A percentile compares a stretch with the other conserved stretches of the same genome.
These are phyloP conservation scores for Acanthopagrus latus DNA, from an alignment of 2,797 vertebrate species.

Conservation along the genomic window DNA sequence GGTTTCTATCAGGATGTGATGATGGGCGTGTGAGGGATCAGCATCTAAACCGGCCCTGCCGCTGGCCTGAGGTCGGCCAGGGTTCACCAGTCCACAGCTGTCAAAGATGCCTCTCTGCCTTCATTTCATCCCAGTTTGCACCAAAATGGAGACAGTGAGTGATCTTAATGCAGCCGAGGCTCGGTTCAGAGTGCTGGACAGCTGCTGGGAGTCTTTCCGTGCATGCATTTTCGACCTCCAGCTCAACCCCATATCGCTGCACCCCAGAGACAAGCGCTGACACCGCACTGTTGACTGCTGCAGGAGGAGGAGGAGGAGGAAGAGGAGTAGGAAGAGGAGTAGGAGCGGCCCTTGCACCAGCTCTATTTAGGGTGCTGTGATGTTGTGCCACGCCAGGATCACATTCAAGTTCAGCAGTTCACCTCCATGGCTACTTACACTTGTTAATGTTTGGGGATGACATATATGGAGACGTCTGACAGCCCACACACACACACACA, in stretches of 20 bases:
- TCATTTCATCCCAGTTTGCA: constrained; percentile 77
- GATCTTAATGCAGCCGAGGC: constrained; percentile 75
- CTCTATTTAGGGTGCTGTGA: constrained; percentile 73
- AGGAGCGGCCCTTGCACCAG: constrained; percentile 29
- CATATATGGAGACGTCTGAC: constrained; percentile 66
- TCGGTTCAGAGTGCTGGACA: constrained; percentile 69
- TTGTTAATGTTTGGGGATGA: constrained; percentile 72
- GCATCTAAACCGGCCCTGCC: constrained; percentile 20
- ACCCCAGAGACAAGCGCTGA: constrained; percentile 76
- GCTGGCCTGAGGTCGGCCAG: constrained; percentile 72
- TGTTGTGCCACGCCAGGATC: constrained; percentile 73
- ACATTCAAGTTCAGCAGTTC: constrained; percentile 87
- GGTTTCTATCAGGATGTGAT: constrained; percentile 24
- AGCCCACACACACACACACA: constrained; percentile 62
- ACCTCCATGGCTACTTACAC: constrained; percentile 66
- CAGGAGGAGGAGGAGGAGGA: constrained; percentile 41
- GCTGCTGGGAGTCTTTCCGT: constrained; percentile 85
- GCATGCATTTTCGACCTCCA: constrained; percentile 81
- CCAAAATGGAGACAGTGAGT: constrained; percentile 81
- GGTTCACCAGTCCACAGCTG: constrained; percentile 86
- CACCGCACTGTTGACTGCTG: constrained; percentile 72
- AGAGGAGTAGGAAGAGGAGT: too few species aligned
- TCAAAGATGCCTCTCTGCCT: constrained; percentile 80
- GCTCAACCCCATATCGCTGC: constrained; percentile 74
- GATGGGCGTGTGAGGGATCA: constrained; percentile 39